These are phyloP conservation scores for Sinodicranocentrus sp. DNA, from an alignment of 2,888 invertebrate species.

Conservation along the genomic window DNA sequence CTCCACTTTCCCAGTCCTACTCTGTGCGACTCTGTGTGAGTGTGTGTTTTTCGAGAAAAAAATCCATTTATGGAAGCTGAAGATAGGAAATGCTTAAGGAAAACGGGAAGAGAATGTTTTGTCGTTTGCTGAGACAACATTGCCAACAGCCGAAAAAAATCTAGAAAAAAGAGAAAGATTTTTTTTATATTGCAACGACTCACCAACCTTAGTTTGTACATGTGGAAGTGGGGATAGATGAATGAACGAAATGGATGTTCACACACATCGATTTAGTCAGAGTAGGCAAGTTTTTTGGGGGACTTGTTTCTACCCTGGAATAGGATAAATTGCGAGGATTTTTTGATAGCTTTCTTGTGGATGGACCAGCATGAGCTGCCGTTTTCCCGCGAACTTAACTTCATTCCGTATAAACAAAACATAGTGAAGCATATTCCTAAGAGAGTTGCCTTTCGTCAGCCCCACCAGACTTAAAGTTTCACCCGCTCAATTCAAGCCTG, in stretches of 20 bases:
- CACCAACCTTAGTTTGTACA: slow-evolving; percentile 1
- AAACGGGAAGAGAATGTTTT: slow-evolving; percentile 52
- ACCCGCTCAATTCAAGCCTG: too few species aligned
- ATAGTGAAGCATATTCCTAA: not conserved
- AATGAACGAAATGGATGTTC: slow-evolving; percentile 36
- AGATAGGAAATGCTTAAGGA: slow-evolving; percentile 4
- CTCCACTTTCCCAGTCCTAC: not conserved
- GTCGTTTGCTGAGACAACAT: slow-evolving; percentile 62
- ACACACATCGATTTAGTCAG: slow-evolving; percentile 36
- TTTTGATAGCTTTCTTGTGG: slow-evolving; percentile 35
- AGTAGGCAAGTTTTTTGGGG: not conserved
- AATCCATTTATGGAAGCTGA: slow-evolving; percentile 35
- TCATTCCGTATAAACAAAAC: slow-evolving; percentile 16
- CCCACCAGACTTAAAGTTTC: too few species aligned
- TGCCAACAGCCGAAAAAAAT: slow-evolving; percentile 54
- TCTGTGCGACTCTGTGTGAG: not conserved
- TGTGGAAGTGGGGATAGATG: not conserved
- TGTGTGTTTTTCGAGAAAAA: slow-evolving; percentile 14
- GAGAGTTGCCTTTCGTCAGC: too few species aligned
- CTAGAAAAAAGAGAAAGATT: slow-evolving; percentile 13
- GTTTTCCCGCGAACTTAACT: not conserved
- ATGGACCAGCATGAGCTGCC: not conserved
- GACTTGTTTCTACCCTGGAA: not conserved
- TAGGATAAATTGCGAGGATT: slow-evolving; percentile 36
- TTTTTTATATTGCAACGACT: not conserved